Evolutionary conservation across 92 coral and sea anemone species (phyloP).

Genomic region (Umimayanthus kanabou): DNA sequence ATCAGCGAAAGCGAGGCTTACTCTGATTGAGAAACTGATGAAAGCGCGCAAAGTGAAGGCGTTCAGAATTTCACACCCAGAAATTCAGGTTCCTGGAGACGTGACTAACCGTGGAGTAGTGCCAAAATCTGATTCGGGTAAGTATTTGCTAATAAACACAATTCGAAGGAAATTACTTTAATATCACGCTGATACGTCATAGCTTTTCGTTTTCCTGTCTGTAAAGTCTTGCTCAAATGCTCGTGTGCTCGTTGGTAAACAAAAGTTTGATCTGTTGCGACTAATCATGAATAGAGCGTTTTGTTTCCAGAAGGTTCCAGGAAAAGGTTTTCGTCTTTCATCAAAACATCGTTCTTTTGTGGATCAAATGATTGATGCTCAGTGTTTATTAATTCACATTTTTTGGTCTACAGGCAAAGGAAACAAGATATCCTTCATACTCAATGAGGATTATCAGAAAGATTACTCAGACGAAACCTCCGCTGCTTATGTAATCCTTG

Average conservation of each 20-base stretch:
- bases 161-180: neutral
- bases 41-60: constrained; percentile 50
- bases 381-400: neutral
- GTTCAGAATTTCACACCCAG: constrained; percentile 37
- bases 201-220: too few relatives aligned
- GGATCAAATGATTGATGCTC: neutral
- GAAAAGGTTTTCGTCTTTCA: too few relatives aligned
- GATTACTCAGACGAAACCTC: constrained; percentile 84
- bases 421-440: constrained; percentile 61
- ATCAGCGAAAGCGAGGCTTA: constrained; percentile 46
- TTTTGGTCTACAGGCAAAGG: constrained; percentile 59
- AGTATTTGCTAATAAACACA: constrained; percentile 6
- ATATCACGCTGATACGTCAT: too few relatives aligned
- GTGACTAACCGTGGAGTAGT: constrained; percentile 54
- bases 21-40: constrained; percentile 70
- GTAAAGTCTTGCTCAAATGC: too few relatives aligned
- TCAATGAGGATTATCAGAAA: constrained; percentile 75
- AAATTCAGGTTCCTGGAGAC: constrained; percentile 31
- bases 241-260: too few relatives aligned
- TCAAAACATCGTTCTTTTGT: too few relatives aligned
- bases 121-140: constrained; percentile 73
- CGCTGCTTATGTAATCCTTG: constrained; percentile 90
- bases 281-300: too few relatives aligned
- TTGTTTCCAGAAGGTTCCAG: neutral
- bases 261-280: too few relatives aligned